Conservation (phyloP, 2,113 vertebrate genomes). For the Platysteira castanea region DNA sequence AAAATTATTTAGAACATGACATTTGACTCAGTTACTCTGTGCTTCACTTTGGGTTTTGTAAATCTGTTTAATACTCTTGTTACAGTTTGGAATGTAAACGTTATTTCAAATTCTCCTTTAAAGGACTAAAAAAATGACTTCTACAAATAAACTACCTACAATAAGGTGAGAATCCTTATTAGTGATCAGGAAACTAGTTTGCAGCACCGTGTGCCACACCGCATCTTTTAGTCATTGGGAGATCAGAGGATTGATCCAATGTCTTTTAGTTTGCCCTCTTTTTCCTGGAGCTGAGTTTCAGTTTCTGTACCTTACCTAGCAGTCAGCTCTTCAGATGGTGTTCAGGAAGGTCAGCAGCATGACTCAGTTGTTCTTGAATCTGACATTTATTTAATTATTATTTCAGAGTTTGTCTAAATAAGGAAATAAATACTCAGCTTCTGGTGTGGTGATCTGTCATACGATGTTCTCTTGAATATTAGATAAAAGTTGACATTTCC, state of each 20-base stretch:
- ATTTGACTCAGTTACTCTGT: neutral
- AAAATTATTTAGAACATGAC: neutral
- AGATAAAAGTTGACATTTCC: neutral
- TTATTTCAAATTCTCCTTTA: neutral
- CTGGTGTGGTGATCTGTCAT: neutral
- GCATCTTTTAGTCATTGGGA: neutral
- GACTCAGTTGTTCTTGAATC: neutral
- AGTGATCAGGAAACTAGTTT: neutral
- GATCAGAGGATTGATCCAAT: neutral
- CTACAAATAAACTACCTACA: neutral
- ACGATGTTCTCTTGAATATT: neutral
- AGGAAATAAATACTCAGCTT: neutral
- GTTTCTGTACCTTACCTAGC: neutral
- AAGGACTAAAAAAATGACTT: neutral
- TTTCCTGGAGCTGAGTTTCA: neutral
- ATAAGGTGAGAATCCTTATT: neutral
- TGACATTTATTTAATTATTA: neutral
- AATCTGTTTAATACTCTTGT: neutral
- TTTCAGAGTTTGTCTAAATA: neutral
- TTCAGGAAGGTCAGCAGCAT: neutral
- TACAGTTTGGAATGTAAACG: neutral
- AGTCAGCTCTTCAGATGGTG: neutral
- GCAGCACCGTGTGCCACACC: neutral
- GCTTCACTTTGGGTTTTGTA: neutral
- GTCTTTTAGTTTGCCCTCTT: neutral